Evolutionary conservation across 1,140 invertebrate genomes (phyloP), one percentile per base, ranked within the genome.

Genomic region (Acyrthosiphon pisum): DNA sequence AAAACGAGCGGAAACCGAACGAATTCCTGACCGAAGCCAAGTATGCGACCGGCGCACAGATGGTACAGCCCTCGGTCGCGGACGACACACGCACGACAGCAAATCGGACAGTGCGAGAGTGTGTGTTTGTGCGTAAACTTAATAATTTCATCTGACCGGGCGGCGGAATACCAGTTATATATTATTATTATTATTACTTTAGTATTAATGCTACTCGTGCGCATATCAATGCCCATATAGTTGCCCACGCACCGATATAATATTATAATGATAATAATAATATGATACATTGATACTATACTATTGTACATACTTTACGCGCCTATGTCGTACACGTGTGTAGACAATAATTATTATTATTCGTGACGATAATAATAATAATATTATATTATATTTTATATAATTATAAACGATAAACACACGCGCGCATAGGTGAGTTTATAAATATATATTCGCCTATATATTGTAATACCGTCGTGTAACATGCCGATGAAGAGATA

Each of bases 21-120:
- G 46, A 48, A 88, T 88, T 88, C 86, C 86, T 48, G 86, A 88
- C 86, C 86, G n/a, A 88, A 48, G 86, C 86, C 86, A 88, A 88
- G 18, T 88, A 86, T 46, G 84, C 84, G 41, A 14, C 84, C 41
- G 26, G 84, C 23, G 44, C 84, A 44, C 84, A 86, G 84, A 86
- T 86, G 84, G 84, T 86, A 14, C 26, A 26, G 86, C 46, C 86
- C 86, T 76, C 60, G 30, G 30, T 30, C 26, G 84, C 26, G 84
- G 41, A 44, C n/a, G 76, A 37, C 20, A 37, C 35, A n/a, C 76
- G 76, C 6, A 30, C 41, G 84, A 86, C 26, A 84, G 41, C 41
- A 86, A 41, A 44, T 86, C 84, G 84, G 84, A 86, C 26, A 44
- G 60, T 76, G 44, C 9, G 0, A 30, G 41, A 26, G 37, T 84